Evolutionary conservation across 1,140 invertebrate species (phyloP), one percentile per base, ranked within the genome.

Genomic region (Zaprionus capensis): DNA sequence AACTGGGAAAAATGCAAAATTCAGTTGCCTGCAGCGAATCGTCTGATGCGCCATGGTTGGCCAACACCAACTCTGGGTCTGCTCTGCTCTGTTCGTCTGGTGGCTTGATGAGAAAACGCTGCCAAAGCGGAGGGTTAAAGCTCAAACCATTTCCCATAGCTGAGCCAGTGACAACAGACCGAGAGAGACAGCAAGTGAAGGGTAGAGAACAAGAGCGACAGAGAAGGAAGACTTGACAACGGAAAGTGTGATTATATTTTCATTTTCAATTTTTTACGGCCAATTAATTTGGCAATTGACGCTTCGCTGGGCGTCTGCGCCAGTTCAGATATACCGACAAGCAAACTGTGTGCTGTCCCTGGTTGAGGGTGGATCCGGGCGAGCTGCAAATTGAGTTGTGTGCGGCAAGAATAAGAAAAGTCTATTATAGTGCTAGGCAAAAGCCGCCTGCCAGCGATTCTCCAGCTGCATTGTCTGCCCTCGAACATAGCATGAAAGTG

Each of bases 241-340:
- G 81, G 88, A 84, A 88, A 84, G 87, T 83, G 86, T 91, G 83
- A 91, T 91, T 91, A 91, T 91, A 91, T 91, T 91, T 91, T 91
- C 87, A 91, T 91, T 91, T 91, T 88, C 79, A 91, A 91, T 91
- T 91, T 91, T 91, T 91, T 91, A 91, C 87, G 87, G 87, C 83
- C 87, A 91, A 91, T 91, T 91, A 91, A 91, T 87, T 91, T 88
- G 76, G 81, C 83, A 91, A 91, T 91, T 91, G 83, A 91, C 82
- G 87, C 82, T 86, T 90, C 85, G 85, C 81, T 88, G 81, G 81
- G 84, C 83, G 83, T 83, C 84, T 88, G 85, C 84, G 57, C 46
- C 71, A 63, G 53, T 22, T 20, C 51, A 81, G 78, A 81, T 81
- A 84, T 78, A 64, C 65, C 61, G 22, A 46, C 38, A 34, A 64